A percentile compares a stretch with the other conserved stretches of the same genome.
Evolutionary conservation across 2,797 vertebrate species (phyloP).

Genomic region (Oryzias sinensis): DNA sequence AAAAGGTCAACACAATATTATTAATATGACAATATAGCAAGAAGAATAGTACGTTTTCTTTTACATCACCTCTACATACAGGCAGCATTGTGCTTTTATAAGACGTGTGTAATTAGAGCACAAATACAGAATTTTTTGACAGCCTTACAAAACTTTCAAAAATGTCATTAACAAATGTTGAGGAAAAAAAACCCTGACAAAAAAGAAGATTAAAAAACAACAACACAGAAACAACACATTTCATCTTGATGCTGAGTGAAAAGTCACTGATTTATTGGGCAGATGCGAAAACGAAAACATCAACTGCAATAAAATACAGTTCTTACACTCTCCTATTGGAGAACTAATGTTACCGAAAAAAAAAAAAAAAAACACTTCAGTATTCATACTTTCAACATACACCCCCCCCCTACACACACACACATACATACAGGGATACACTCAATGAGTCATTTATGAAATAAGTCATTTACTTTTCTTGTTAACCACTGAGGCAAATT

Average conservation of each 20-base stretch:
- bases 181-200: background rate
- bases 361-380: too few relatives aligned
- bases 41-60: conserved; percentile 76
- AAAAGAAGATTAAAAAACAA: background rate
- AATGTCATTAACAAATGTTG: conserved; percentile 40
- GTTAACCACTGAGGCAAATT: conserved; percentile 75
- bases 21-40: conserved; percentile 77
- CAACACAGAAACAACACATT: conserved; percentile 6
- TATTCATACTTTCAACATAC: conserved; percentile 1
- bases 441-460: conserved; percentile 22
- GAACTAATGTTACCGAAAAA: conserved; percentile 3
- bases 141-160: conserved; percentile 56
- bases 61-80: conserved; percentile 79
- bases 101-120: conserved; percentile 78
- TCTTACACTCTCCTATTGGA: conserved; percentile 19
- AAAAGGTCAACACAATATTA: conserved; percentile 71
- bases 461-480: conserved; percentile 52
- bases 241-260: conserved; percentile 28
- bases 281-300: conserved; percentile 28
- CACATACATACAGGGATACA: conserved; percentile 8
- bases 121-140: conserved; percentile 67
- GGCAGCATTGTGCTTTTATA: conserved; percentile 83
- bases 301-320: background rate
- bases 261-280: conserved; percentile 7
- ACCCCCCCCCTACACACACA: conserved; percentile 12